Percentiles rank a stretch among this genome's conserved stretches.
phyloP scores from a whole-genome alignment of 2,888 invertebrate species.

The Cataglyphis albicans region DNA sequence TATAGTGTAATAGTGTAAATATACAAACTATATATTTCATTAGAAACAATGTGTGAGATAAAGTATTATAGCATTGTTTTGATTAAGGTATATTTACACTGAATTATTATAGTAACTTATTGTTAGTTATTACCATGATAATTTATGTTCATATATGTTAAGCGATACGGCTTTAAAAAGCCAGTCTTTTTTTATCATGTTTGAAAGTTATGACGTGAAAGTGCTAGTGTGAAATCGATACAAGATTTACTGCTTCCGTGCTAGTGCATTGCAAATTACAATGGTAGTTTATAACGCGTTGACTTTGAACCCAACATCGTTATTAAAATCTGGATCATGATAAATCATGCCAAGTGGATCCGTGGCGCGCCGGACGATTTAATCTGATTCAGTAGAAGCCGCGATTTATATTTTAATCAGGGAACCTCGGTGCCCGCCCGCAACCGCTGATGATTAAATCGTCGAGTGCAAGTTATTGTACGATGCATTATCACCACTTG shows the following conservation, averaged over 20 bases:
- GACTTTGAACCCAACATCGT: constrained; percentile 41
- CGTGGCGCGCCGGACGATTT: constrained; percentile 59
- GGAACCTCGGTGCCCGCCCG: constrained; percentile 53
- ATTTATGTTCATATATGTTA: background rate
- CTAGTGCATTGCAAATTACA: background rate
- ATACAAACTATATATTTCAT: background rate
- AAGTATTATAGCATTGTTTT: background rate
- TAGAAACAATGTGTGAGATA: background rate
- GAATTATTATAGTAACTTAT: background rate
- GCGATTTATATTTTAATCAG: constrained; percentile 79
- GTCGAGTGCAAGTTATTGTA: constrained; percentile 66
- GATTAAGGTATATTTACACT: background rate
- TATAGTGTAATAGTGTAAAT: background rate
- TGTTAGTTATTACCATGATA: background rate
- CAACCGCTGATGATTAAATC: constrained; percentile 70
- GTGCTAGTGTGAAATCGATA: background rate
- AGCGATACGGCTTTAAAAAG: background rate
- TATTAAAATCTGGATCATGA: constrained; percentile 60
- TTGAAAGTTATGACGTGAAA: background rate
- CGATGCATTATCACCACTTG: constrained; percentile 66
- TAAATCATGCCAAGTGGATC: constrained; percentile 55
- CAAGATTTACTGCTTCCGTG: constrained; percentile 5
- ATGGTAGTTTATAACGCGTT: constrained; percentile 17
- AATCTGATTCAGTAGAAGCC: constrained; percentile 66
- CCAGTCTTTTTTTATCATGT: background rate